A percentile compares a stretch with the other conserved stretches of the same genome.
Evolutionary conservation across 2,113 vertebrate genomes (phyloP).

Genomic region (cattle (Bos taurus)): ARS-UCD2.0 NC_037331.1:93222501-93223000

Average conservation of each 20-base stretch:
- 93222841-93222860: not conserved
- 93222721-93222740: not conserved
- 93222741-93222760: constrained; percentile 7
- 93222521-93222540: not conserved
- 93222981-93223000: not conserved
- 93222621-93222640: not conserved
- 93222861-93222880: not conserved
- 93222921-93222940: not conserved
- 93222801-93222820: not conserved
- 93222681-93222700: not conserved
- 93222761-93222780: not conserved
- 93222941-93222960: not conserved
- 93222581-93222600: not conserved
- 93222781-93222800: not conserved
- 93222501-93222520: not conserved
- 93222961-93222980: not conserved
- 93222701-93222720: not conserved
- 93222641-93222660: constrained; percentile 25
- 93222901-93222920: not conserved
- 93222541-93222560: not conserved
- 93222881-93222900: constrained; percentile 27
- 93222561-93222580: not conserved
- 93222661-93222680: not conserved
- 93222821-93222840: not conserved
- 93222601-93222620: not conserved